Evolutionary conservation across 1,140 invertebrate genomes (phyloP), one percentile per base, ranked within the genome.

Genomic region (Drosophila pruinosa): DNA sequence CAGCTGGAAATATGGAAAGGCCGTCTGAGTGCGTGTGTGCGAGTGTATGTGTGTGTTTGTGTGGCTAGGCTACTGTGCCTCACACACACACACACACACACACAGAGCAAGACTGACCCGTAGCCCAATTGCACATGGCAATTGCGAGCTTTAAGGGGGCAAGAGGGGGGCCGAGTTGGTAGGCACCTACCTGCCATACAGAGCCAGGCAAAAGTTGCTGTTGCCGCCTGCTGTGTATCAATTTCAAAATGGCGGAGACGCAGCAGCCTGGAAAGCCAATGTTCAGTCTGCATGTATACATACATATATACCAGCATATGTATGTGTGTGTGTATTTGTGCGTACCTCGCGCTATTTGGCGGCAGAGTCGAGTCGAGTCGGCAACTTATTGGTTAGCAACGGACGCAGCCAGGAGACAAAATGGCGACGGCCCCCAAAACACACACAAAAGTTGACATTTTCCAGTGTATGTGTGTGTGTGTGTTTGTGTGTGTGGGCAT

Each of bases 301-400:
- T 63, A 26, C 48, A 12, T 31, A 12, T 50, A 41, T 50, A n/a
- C 14, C 6, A 43, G 6, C 31, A 2, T 45, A n/a, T 63, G 15
- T 54, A 8, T 36, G n/a, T 63, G 31, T 62, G 38, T 61, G 39
- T 70, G 36, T 26, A 31, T 75, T 62, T 74, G 61, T 75, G 77
- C 71, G 79, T 79, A 63, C 22, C 64, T 73, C 76, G 80, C 80
- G 80, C 72, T 85, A 80, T 85, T 85, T 85, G 75, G 80, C 76
- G 80, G 76, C 78, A 85, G 31, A 34, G n/a, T 10, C 28, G 28
- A 31, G n/a, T 7, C 31, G n/a, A 34, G 56, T 85, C 69, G 64
- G 59, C 75, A 83, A 83, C 80, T 79, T 83, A 83, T 85, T 85
- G 80, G 80, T 72, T 85, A 79, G 72, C 75, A 79, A 85, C 75